Base-by-base conservation (phyloP, 35 echinoderm and acorn worm genomes). In the Stichopus chloronotus region DNA sequence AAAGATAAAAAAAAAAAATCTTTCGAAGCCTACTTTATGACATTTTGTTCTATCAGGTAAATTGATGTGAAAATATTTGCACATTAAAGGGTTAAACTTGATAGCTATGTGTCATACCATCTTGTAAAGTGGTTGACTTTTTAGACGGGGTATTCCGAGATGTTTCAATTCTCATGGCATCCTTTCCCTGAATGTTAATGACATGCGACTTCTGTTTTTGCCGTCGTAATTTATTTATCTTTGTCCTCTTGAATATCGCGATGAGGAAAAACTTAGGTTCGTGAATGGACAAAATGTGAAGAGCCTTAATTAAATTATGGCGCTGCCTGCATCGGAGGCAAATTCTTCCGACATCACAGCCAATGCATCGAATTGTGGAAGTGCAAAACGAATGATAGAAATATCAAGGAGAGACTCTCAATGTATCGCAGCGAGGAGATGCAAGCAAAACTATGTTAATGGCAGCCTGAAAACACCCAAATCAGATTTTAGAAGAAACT, bases 271-370 rank as follows among this genome's bases (percentile, higher is more conserved):
- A 74, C 0, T 74, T 74, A 21, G 30, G 30, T 7, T 74, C 6
- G 69, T 7, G 22, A 21, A 74, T 19, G 69, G 13, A 74, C 17
- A 74, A 43, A 74, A 74, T 74, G 61, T 65, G 11, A 65, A 65
- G 69, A 74, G 69, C 69, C 22, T 74, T 74, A 74, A 74, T 74
- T 74, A 74, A 74, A 74, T 74, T 74, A n/a, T 74, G 22, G 19
- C 14, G 7, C 17, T 74, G 13, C 4, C 17, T 20, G 19, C 17
- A 21, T n/a, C 22, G 69, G 22, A 7, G 61, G 61, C 19, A 65
- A 65, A 65, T 65, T 65, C 5, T 65, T 65, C 19, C 61, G 19
- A 8, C 11, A 19, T 19, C 61, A 10, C 19, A 14, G 61, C 61
- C 11, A 65, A 11, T 65, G 19, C 5, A 4, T 13, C 61, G 11